Conservation (phyloP, 2,888 invertebrate genomes). For the Diplolepis rosae region DNA sequence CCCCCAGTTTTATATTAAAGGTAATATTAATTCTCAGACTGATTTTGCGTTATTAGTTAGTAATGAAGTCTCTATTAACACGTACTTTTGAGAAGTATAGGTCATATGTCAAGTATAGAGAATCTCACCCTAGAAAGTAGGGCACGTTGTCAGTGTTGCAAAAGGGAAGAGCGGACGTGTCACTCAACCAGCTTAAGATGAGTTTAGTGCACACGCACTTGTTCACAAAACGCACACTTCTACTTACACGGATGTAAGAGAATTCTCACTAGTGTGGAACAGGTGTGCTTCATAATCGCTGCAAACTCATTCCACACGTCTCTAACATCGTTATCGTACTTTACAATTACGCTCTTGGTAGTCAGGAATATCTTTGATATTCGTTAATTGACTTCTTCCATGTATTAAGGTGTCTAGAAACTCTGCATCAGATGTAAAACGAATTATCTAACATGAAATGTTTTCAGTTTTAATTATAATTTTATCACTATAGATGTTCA, state of each 20-base stretch:
- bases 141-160: conserved; percentile 12
- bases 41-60: conserved; percentile 33
- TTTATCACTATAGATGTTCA: too few relatives aligned
- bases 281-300: conserved; percentile 58
- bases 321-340: conserved; percentile 47
- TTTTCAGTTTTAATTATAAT: too few relatives aligned
- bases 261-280: conserved; percentile 42
- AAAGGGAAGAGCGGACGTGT: conserved; percentile 36
- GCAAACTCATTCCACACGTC: conserved; percentile 54
- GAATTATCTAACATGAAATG: too few relatives aligned
- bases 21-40: neutral
- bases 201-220: conserved; percentile 31
- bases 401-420: too few relatives aligned
- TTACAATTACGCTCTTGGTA: conserved; percentile 45
- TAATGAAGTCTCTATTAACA: conserved; percentile 42
- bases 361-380: neutral
- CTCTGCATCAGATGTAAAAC: too few relatives aligned
- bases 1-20: neutral
- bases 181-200: conserved; percentile 37
- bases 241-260: neutral
- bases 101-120: conserved; percentile 37
- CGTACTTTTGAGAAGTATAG: conserved; percentile 37
- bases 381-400: neutral
- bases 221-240: conserved; percentile 24
- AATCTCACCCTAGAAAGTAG: conserved; percentile 38